Base-by-base conservation (phyloP, 92 coral and sea anemone genomes). In the Heteractis magnifica region DNA sequence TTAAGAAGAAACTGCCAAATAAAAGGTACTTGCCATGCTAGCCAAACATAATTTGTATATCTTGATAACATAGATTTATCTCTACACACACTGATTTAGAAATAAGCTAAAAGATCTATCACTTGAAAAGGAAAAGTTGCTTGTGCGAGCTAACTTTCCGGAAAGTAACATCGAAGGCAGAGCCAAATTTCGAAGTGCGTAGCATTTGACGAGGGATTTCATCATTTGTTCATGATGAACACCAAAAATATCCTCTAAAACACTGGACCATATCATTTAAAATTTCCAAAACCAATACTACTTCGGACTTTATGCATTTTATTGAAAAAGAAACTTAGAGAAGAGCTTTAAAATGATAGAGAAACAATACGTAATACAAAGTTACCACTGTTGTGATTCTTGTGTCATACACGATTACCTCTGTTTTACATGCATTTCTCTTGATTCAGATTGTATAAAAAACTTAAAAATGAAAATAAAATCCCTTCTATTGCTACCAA, bases 21-120 rank as follows among this genome's bases (percentile, higher is more conserved):
- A 76, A 76, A 52, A 76, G 10, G 60, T 26, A 68, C 73, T 68
- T 26, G 23, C 49, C 49, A 20, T 68, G 8, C 73, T 19, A 68
- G 73, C 73, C 44, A 68, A 68, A 68, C 48, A 68, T 4, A 21
- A 68, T 68, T 21, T 68, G 50, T 68, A 10, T 68, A 68, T 68
- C 73, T 68, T 68, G 73, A 68, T 68, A 20, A 68, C 73, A 21
- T n/a, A 20, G 48, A 68, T 68, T 20, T 68, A 20, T 68, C 73
- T 68, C 26, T 68, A 20, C 16, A 21, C 49, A 68, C 15, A 20
- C 14, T 68, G 73, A 26, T 68, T 68, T 68, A 68, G 6, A 26
- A 68, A 26, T 68, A 68, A 68, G 44, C 48, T 68, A 68, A 68
- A 68, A 68, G 23, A 68, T 68, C 73, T 68, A 20, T 68, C 73